Base-by-base conservation (phyloP, 30 jellyfish, hydroid and myxozoan species). In the Hydractinia echinata region DNA sequence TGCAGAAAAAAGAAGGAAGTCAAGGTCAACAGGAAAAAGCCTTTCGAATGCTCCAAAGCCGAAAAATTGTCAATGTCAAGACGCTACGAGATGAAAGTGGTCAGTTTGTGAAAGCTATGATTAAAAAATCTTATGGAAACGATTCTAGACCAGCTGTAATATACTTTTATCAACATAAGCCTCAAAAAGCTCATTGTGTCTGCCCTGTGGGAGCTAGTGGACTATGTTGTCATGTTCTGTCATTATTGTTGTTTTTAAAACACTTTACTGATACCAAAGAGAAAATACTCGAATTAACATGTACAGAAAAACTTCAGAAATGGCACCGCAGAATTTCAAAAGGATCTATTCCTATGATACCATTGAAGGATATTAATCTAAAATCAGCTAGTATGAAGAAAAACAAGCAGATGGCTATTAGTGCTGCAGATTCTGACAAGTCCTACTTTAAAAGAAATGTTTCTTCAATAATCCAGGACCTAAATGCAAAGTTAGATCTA, bases 171-270 rank as follows among this genome's bases (percentile, higher is more conserved):
- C 60, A 50, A n/a, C 60, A 58, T 71, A 19, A 19, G 30, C 81
- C 81, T 19, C 18, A 7, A 30, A 71, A 71, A 19, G 81, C 60
- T 51, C 81, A 71, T 71, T 71, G 81, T 71, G 8, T 19, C n/a
- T 71, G 81, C 52, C 81, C 81, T 19, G 81, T 71, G n/a, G 81
- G 81, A 6, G n/a, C 81, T 19, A 71, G 81, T 71, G 81, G 81
- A 71, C 55, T 71, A n/a, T 19, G 81, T 15, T 71, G 81, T 19
- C 81, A 71, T 8, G 67, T 71, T 30, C 52, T 71, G n/a, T 30
- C 81, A 19, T n/a, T n/a, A n/a, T 58, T 71, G 50, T 51, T 71
- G 15, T 71, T 71, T 58, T 19, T 71, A 51, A 71, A 71, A 71
- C 81, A 71, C 50, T 71, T 4, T 51, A 54, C 30, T 71, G 81